These are phyloP conservation scores for Trichosurus vulpecula DNA, from an alignment of 2,797 vertebrate species.

Conservation along the genomic window DNA sequence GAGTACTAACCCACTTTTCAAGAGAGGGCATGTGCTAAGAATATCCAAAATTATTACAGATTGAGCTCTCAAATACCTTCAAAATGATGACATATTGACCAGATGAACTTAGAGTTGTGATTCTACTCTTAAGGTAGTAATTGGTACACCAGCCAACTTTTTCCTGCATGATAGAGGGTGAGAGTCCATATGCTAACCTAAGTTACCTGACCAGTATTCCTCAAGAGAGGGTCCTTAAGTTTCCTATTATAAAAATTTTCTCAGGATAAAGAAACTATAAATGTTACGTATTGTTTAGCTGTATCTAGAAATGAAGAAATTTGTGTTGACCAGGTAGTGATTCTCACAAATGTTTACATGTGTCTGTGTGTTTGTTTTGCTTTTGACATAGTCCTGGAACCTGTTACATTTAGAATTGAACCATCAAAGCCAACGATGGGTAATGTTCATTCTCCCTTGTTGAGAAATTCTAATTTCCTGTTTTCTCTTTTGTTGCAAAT, in stretches of 20 bases:
- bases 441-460: constrained; percentile 76
- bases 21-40: constrained; percentile 9
- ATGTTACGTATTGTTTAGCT: not conserved
- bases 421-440: constrained; percentile 79
- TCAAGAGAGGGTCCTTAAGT: constrained; percentile 12
- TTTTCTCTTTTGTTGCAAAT: constrained; percentile 70
- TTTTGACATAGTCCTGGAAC: constrained; percentile 81
- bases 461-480: constrained; percentile 53
- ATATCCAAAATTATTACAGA: constrained; percentile 30
- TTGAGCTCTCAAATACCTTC: constrained; percentile 2
- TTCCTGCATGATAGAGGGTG: not conserved
- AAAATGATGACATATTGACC: constrained; percentile 31
- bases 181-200: constrained; percentile 34
- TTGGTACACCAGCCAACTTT: not conserved
- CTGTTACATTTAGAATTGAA: constrained; percentile 81
- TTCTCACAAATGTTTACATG: constrained; percentile 35
- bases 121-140: constrained; percentile 20
- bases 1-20: not conserved
- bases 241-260: constrained; percentile 8
- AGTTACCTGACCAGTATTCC: constrained; percentile 6
- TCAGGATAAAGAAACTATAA: constrained; percentile 12
- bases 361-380: constrained; percentile 73
- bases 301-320: constrained; percentile 40
- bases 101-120: not conserved
- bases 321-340: constrained; percentile 27